Evolutionary conservation across 2,888 invertebrate genomes (phyloP).

Genomic region (Acanthococcus lagerstroemiae): DNA sequence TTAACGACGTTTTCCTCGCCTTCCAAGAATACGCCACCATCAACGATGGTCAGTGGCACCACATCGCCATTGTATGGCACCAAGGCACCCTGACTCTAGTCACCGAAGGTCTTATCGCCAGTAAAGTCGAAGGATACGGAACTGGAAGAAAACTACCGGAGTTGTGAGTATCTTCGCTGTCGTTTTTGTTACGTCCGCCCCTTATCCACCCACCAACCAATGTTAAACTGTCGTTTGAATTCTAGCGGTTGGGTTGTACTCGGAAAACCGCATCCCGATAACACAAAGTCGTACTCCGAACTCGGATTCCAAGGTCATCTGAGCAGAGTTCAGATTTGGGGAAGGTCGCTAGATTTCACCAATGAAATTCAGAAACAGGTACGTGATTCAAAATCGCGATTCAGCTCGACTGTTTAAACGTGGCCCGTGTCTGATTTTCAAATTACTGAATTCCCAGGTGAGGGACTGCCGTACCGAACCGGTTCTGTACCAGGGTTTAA

Average conservation of each 20-base stretch:
- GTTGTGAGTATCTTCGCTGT: conserved; percentile 53
- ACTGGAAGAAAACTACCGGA: conserved; percentile 69
- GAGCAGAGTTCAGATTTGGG: conserved; percentile 91
- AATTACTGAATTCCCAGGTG: conserved; percentile 45
- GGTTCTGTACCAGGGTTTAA: conserved; percentile 72
- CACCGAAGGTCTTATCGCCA: conserved; percentile 91
- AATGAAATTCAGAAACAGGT: conserved; percentile 87
- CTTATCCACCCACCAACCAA: too few relatives aligned
- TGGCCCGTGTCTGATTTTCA: neutral
- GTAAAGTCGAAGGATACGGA: conserved; percentile 80
- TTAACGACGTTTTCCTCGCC: conserved; percentile 79
- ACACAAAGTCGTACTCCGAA: conserved; percentile 67
- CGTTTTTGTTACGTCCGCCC: neutral
- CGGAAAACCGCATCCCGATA: conserved; percentile 76
- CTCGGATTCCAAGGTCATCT: conserved; percentile 91
- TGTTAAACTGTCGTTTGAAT: too few relatives aligned
- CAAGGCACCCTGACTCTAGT: conserved; percentile 82
- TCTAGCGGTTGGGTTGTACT: conserved; percentile 81
- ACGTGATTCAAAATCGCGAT: too few relatives aligned
- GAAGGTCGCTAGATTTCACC: conserved; percentile 77
- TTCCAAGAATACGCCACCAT: conserved; percentile 86
- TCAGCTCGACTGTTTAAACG: neutral
- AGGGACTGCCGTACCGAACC: conserved; percentile 86
- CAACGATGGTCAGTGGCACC: conserved; percentile 95
- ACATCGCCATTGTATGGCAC: conserved; percentile 90